Conservation (phyloP, 2,113 vertebrate genomes). For the Tonatia bakeri region DNA sequence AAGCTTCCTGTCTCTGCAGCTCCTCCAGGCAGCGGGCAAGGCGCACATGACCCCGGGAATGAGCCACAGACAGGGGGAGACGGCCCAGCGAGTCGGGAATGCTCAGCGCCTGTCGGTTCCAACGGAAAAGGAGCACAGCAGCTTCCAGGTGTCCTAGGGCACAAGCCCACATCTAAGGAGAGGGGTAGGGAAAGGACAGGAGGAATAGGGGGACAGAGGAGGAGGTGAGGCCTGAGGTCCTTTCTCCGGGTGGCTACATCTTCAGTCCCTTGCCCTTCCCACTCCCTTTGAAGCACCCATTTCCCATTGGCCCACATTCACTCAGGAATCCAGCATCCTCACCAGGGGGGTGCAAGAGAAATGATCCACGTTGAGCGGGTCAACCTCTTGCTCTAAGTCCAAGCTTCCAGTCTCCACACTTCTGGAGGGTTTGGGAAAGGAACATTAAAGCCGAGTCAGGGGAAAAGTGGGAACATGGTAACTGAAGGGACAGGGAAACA, state of each 20-base stretch:
- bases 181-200: neutral
- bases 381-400: constrained; percentile 92
- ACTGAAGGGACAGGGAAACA: neutral
- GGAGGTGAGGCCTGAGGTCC: neutral
- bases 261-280: neutral
- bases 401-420: constrained; percentile 84
- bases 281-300: neutral
- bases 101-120: constrained; percentile 86
- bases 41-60: constrained; percentile 87
- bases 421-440: constrained; percentile 73
- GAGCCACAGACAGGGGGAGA: constrained; percentile 88
- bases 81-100: constrained; percentile 91
- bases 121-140: constrained; percentile 87
- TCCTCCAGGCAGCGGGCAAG: constrained; percentile 88
- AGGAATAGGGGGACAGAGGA: neutral
- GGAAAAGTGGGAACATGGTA: neutral
- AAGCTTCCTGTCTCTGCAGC: constrained; percentile 82
- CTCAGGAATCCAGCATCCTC: constrained; percentile 34
- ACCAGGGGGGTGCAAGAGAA: constrained; percentile 95
- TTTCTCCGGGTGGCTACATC: neutral
- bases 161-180: constrained; percentile 90
- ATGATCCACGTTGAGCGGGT: constrained; percentile 94
- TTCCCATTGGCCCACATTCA: rapidly evolving
- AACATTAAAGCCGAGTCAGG: neutral
- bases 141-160: constrained; percentile 89